These are phyloP conservation scores for Drosophila pseudoananassae DNA, from an alignment of 1,140 invertebrate species.

Conservation along the genomic window DNA sequence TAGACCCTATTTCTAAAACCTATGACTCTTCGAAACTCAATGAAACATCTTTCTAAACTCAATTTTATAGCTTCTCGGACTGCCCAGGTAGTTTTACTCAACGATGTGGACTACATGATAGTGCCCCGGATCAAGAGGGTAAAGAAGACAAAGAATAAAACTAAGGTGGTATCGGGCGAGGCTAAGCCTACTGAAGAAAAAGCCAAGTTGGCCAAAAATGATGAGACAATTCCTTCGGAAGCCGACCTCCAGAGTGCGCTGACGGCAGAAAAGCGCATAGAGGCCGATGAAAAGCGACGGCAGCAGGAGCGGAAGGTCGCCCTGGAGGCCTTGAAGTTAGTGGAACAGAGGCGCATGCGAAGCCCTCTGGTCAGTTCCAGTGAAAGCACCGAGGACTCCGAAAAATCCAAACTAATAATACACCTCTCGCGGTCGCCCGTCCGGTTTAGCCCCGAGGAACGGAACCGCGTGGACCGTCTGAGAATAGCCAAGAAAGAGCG, in stretches of 20 bases:
- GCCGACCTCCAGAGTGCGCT: neutral
- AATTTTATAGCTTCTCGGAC: slow-evolving; percentile 1
- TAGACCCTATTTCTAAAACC: too few relatives aligned
- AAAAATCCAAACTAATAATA: slow-evolving; percentile 2
- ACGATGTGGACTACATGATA: slow-evolving; percentile 17
- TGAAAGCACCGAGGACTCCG: neutral
- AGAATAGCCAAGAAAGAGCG: slow-evolving; percentile 41
- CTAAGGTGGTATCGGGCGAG: neutral
- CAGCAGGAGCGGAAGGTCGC: slow-evolving; percentile 59
- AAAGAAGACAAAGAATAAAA: slow-evolving; percentile 3
- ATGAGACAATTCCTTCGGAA: neutral
- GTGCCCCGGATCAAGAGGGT: slow-evolving; percentile 7
- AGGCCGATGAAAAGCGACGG: slow-evolving; percentile 45
- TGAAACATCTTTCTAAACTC: neutral
- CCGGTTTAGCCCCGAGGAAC: slow-evolving; percentile 41
- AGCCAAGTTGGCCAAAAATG: slow-evolving; percentile 2
- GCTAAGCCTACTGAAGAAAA: neutral
- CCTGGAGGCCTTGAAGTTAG: slow-evolving; percentile 55
- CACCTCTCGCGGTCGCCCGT: slow-evolving; percentile 50
- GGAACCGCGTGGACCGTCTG: slow-evolving; percentile 40
- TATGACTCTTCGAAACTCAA: too few relatives aligned
- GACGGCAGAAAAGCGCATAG: neutral
- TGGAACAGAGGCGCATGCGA: slow-evolving; percentile 58
- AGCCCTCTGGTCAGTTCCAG: neutral
- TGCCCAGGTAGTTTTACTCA: slow-evolving; percentile 15